phyloP scores from a whole-genome alignment of 2,888 invertebrate genomes.

The Heliconius erato region DNA sequence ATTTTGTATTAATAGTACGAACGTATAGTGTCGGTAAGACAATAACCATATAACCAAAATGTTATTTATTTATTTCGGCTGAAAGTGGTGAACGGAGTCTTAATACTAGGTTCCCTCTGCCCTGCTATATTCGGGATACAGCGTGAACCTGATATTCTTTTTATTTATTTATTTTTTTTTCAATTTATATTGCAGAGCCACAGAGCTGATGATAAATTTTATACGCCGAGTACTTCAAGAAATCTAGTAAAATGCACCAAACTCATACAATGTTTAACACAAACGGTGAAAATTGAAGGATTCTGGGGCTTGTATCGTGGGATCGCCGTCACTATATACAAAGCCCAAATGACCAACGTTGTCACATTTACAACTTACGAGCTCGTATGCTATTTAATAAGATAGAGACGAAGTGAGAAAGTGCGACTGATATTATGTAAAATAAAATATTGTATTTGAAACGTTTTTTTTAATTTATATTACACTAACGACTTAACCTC shows the following conservation, averaged over 20 bases:
- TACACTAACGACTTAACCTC: no score
- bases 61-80: no score
- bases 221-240: constrained; percentile 61
- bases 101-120: no score
- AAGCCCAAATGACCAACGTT: constrained; percentile 72
- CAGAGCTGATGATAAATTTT: constrained; percentile 56
- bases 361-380: constrained; percentile 74
- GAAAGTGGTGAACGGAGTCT: background rate
- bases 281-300: constrained; percentile 64
- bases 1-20: no score
- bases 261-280: constrained; percentile 61
- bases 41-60: no score
- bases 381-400: constrained; percentile 64
- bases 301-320: constrained; percentile 69
- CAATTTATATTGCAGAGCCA: constrained; percentile 67
- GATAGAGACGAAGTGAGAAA: constrained; percentile 53
- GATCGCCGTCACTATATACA: constrained; percentile 70
- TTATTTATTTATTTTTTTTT: background rate
- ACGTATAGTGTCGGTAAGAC: no score
- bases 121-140: no score
- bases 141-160: no score
- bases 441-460: constrained; percentile 2
- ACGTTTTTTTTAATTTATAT: background rate
- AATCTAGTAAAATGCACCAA: constrained; percentile 63
- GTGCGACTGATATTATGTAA: background rate